phyloP scores from a whole-genome alignment of 1,140 invertebrate species.

The Propsilocerus akamusi region DNA sequence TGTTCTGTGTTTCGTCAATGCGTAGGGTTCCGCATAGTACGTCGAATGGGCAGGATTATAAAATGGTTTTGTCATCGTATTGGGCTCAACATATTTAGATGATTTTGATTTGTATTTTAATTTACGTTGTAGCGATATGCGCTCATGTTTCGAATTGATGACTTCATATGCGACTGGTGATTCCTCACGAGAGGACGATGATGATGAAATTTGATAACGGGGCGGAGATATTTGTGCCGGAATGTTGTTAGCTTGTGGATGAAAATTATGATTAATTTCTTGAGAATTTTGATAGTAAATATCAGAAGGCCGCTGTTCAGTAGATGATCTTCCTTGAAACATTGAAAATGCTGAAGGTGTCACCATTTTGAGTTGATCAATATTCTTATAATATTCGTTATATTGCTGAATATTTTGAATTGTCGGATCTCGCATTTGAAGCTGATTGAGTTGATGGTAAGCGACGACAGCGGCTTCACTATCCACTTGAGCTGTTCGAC shows the following conservation, averaged over 20 bases:
- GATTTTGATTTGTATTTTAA: background rate
- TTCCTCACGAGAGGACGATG: background rate
- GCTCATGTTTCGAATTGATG: no score
- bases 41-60: background rate
- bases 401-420: background rate
- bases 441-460: background rate
- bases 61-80: background rate
- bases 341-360: no score
- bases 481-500: background rate
- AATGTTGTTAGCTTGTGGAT: background rate
- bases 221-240: background rate
- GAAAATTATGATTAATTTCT: background rate
- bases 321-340: no score
- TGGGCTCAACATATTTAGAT: background rate
- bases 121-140: background rate
- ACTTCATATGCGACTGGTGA: no score
- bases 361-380: background rate
- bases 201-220: background rate
- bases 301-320: background rate
- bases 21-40: background rate
- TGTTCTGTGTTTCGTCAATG: background rate
- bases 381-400: background rate
- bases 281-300: background rate
- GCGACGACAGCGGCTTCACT: background rate
- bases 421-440: background rate